Base-by-base conservation (phyloP, 2,888 invertebrate species). In the Cordilura impudica region DNA sequence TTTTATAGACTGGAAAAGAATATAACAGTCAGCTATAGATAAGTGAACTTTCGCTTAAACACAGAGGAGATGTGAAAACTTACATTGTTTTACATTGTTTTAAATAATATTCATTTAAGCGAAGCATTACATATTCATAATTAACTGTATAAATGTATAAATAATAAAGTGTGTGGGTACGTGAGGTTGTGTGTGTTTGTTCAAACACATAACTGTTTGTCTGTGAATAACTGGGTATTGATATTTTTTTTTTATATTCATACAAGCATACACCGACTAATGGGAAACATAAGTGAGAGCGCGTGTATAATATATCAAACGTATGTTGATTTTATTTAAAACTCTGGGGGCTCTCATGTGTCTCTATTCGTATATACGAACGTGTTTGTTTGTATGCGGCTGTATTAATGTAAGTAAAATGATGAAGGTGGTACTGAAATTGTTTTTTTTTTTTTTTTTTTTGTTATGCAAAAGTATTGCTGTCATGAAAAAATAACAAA, bases 401-500 rank as follows among this genome's bases (percentile, higher is more conserved):
- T 39, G 4, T n/a, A 39, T n/a, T 39, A n/a, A 35, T 35, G 35
- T 6, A n/a, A 12, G n/a, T 39, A 12, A 39, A 39, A 39, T 58
- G 54, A 39, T 67, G 12, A 39, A n/a, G 73, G 12, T 73, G 58
- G 58, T 66, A 23, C 53, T 43, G 51, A 49, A 35, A 73, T 29
- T 31, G 23, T 66, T n/a, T n/a, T n/a, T n/a, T n/a, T n/a, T n/a
- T n/a, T n/a, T n/a, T n/a, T n/a, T n/a, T n/a, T n/a, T n/a, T n/a
- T 53, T 66, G 26, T 39, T 39, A 18, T 72, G 14, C 45, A 14
- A 58, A 47, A 56, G 31, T 23, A 19, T 58, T 45, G 60, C 26
- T 78, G 72, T 78, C 77, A 78, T 72, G n/a, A 67, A 72, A 78
- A 78, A 54, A 43, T 77, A 71, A 76, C 58, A 76, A 66, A 77